Base-by-base conservation (phyloP, 2,797 vertebrate genomes). In the Falco naumanni region DNA sequence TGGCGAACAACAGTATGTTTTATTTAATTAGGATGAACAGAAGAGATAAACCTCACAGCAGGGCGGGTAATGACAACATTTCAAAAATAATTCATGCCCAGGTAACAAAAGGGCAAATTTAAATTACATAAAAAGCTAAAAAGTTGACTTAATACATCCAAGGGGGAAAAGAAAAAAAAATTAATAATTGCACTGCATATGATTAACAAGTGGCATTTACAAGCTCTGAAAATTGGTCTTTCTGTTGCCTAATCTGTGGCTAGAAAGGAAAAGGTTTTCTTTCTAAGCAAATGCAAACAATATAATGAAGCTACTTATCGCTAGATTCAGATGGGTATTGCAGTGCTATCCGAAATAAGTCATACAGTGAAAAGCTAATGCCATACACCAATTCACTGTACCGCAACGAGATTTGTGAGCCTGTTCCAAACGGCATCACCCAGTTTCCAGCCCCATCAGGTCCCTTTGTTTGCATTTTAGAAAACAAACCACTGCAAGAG, bases 11-110 rank as follows among this genome's bases (percentile, higher is more conserved):
- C 97, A 95, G 97, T 97, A 96, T 96, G 96, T 97, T 98, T 98
- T 98, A 97, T 97, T 98, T 98, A 98, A 98, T 98, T 97, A 97
- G 97, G 97, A 98, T 95, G 97, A 98, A 95, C 97, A 96, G 95
- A 97, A 98, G 97, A 98, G 97, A 97, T 97, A 98, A 98, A 97
- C 97, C 97, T 98, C 98, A 97, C 97, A 98, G 96, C 97, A 93
- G 97, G 98, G 84, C 5, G 0, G 93, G 87, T 93, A 97, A 97
- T 95, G 97, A 97, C 97, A 97, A 95, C 85, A 59, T 93, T 95
- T 96, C 96, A 97, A 97, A 97, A 97, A 97, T 97, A 98, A 98
- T 97, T 97, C 97, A 94, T 95, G 93, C 95, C 96, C 96, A 97
- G 96, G 97, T 97, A 98, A 97, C 85, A 79, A 98, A 98, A 97